Evolutionary conservation across 2,797 vertebrate species (phyloP), one percentile per base, ranked within the genome.

Genomic region (Chaenodraco wilsoni): DNA sequence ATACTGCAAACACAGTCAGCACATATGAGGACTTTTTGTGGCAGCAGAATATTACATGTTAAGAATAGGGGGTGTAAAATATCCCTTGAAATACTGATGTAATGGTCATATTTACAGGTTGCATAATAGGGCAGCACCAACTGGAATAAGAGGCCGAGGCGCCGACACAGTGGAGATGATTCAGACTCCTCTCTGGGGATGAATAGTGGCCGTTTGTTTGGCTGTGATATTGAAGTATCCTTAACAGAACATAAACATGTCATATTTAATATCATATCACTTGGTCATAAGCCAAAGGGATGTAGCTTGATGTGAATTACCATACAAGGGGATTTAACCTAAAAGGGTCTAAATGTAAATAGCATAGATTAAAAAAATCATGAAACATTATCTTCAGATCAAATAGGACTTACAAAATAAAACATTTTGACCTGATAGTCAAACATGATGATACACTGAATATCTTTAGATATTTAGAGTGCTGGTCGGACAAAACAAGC

Each of bases 41-140:
- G 57, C 41, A 33, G 46, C 21, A 60, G 58, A 78, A 74, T 58
- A 64, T 55, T 67, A 52, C 54, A 23, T 78, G 57, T 69, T 64
- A 79, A 68, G 82, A 40, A 76, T 77, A 3, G 49, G 84, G 72
- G 78, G 75, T 33, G 44, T 74, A 72, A 84, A 86, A 87, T 74
- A 81, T 69, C 77, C 85, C 68, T 85, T 84, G 71, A 76, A 89
- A 87, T 57, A 52, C 81, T 87, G 85, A 88, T 58, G 78, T 89
- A 87, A 88, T 76, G 79, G 60, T 89, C 79, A 87, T 81, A 85
- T 84, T 85, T 83, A 78, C 65, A 60, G 50, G 80, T 91, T 90
- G 89, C 72, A 82, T 89, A 91, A 91, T 64, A 84, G 72, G 79
- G 65, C 82, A 78, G 72, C 23, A 27, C 75, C 89, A 65, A 88